phyloP scores from a whole-genome alignment of 37 sponge, comb jelly and placozoan species.

The Petrosia ficiformis region DNA sequence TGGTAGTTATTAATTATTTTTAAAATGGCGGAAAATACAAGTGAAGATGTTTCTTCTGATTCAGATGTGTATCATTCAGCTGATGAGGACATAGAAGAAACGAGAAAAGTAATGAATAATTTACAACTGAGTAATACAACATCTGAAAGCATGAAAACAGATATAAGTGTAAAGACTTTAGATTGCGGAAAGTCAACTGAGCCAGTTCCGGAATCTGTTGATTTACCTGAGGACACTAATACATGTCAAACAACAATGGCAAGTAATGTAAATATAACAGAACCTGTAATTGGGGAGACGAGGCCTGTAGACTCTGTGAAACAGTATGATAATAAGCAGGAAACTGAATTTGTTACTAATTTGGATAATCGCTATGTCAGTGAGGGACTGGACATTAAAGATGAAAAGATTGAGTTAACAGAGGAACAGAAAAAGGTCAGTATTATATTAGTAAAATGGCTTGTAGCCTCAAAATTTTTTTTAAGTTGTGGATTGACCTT shows the following conservation, averaged over 20 bases:
- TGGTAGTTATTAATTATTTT: too few relatives aligned
- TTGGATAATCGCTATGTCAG: constrained; percentile 52
- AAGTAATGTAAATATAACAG: background rate
- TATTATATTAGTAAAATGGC: background rate
- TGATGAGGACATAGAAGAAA: constrained; percentile 6
- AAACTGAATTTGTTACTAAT: constrained; percentile 18
- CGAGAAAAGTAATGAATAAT: too few relatives aligned
- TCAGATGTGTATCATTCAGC: constrained; percentile 38
- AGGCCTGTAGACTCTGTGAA: background rate
- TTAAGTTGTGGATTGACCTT: background rate
- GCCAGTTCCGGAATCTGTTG: too few relatives aligned
- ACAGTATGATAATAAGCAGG: background rate
- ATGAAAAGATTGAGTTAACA: constrained; percentile 44
- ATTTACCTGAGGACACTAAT: too few relatives aligned
- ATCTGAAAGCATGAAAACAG: too few relatives aligned
- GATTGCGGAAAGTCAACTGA: too few relatives aligned
- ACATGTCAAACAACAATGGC: too few relatives aligned
- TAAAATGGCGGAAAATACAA: too few relatives aligned
- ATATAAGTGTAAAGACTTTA: too few relatives aligned
- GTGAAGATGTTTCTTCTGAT: background rate
- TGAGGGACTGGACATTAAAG: constrained; percentile 20
- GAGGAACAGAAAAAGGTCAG: constrained; percentile 67
- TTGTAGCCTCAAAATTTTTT: background rate
- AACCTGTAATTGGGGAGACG: background rate
- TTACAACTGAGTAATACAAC: too few relatives aligned